Percentiles rank a stretch among this genome's conserved stretches.
These are phyloP conservation scores for Tigriopus californicus DNA, from an alignment of 2,888 invertebrate species.

Conservation along the genomic window DNA sequence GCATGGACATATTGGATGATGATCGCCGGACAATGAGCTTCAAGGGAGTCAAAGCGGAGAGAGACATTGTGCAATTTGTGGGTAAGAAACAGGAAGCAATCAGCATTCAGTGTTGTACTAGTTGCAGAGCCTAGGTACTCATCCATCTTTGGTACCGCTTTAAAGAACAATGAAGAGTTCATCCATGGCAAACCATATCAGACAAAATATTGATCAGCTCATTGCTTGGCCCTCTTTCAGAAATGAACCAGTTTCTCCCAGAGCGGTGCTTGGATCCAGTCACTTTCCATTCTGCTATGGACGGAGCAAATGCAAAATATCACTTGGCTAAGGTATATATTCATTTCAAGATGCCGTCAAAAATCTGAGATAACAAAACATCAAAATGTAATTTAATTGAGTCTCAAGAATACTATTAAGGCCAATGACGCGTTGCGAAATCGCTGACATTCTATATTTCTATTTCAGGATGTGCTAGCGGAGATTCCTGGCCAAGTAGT, in stretches of 20 bases:
- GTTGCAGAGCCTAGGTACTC: too few species aligned
- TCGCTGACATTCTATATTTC: background rate
- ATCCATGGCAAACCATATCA: too few species aligned
- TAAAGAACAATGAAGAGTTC: too few species aligned
- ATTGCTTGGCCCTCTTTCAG: background rate
- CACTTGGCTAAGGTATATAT: constrained; percentile 2
- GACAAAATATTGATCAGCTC: too few species aligned
- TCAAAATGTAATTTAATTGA: too few species aligned
- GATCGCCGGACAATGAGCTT: constrained; percentile 26
- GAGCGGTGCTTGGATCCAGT: background rate
- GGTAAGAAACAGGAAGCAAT: background rate
- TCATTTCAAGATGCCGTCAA: too few species aligned
- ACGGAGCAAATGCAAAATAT: background rate
- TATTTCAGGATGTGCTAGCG: constrained; percentile 37
- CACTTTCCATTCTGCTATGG: background rate
- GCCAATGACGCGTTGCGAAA: too few species aligned
- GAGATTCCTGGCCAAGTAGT: constrained; percentile 36
- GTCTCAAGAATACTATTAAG: too few species aligned
- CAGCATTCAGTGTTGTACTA: too few species aligned
- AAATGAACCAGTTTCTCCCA: background rate
- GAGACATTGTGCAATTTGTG: constrained; percentile 38
- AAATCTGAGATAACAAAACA: too few species aligned
- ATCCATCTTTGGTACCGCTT: too few species aligned
- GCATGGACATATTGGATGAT: constrained; percentile 39
- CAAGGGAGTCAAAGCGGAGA: constrained; percentile 31